These are phyloP conservation scores for Mesorhabditis sp. DNA, from an alignment of 2,888 invertebrate species.

Conservation along the genomic window DNA sequence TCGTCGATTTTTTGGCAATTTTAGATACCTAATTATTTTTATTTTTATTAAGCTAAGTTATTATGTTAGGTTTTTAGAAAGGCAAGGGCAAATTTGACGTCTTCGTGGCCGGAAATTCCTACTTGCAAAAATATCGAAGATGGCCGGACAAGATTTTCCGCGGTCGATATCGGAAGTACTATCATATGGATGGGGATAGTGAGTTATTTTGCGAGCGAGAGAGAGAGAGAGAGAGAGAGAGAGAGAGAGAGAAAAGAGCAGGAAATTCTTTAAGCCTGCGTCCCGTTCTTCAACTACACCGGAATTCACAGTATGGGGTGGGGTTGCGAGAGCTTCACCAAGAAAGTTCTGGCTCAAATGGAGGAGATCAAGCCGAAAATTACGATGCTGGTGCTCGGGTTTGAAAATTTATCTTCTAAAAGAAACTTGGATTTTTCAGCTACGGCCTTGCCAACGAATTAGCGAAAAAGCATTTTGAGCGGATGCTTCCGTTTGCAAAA, in stretches of 20 bases:
- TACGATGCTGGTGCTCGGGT: background rate
- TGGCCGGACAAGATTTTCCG: conserved; percentile 6
- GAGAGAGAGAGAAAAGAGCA: too few relatives aligned
- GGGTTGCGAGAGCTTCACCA: background rate
- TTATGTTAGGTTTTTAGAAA: background rate
- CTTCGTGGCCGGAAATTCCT: background rate
- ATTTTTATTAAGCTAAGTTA: background rate
- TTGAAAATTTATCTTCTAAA: background rate
- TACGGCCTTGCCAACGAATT: background rate
- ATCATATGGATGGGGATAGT: background rate
- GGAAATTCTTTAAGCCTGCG: background rate
- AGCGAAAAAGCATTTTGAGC: background rate
- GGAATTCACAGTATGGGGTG: background rate
- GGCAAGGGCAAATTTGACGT: background rate
- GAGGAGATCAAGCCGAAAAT: background rate
- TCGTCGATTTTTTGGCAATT: too few relatives aligned
- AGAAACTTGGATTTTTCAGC: background rate
- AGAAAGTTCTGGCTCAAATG: background rate
- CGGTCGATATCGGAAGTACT: background rate
- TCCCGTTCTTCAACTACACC: background rate
- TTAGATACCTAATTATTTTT: background rate
- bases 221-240: too few relatives aligned
- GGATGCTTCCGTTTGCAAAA: background rate
- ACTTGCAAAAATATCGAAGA: background rate
- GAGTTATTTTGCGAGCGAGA: background rate